Evolutionary conservation across 2,113 vertebrate genomes (phyloP).

Genomic region (Procavia capensis): DNA sequence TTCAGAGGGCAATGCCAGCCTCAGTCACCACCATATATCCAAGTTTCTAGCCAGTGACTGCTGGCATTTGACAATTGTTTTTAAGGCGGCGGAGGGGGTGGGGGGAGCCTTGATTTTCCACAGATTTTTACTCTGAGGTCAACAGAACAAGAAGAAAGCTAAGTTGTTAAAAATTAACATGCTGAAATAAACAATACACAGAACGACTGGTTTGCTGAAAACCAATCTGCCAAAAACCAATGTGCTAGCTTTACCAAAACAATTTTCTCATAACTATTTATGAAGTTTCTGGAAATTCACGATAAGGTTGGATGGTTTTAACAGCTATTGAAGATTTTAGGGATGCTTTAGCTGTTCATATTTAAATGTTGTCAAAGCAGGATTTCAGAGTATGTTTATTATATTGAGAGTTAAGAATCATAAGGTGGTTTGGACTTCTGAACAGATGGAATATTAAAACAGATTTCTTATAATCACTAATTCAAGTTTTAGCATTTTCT

Average conservation of each 20-base stretch:
- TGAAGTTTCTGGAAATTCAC: conserved; percentile 45
- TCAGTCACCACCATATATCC: neutral
- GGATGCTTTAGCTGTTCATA: neutral
- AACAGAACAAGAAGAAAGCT: conserved; percentile 38
- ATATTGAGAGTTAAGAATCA: conserved; percentile 28
- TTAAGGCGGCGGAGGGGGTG: no score
- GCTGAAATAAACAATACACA: conserved; percentile 56
- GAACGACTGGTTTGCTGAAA: conserved; percentile 54
- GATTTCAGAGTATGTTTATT: conserved; percentile 14
- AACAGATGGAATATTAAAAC: neutral
- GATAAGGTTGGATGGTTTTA: conserved; percentile 7
- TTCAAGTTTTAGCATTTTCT: neutral
- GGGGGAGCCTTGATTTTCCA: neutral
- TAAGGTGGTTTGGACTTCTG: neutral
- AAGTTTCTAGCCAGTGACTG: neutral
- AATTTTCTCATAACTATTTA: conserved; percentile 56
- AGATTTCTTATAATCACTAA: neutral
- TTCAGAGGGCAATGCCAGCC: neutral
- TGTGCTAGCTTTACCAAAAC: conserved; percentile 73
- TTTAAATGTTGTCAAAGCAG: neutral
- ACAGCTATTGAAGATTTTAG: neutral
- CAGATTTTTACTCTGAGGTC: conserved; percentile 31
- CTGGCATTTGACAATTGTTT: neutral
- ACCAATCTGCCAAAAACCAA: conserved; percentile 66
- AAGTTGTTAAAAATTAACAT: conserved; percentile 62